A percentile compares a stretch with the other conserved stretches of the same genome.
Evolutionary conservation across 2,113 vertebrate genomes (phyloP).

Genomic region (Coryphaenoides rupestris): DNA sequence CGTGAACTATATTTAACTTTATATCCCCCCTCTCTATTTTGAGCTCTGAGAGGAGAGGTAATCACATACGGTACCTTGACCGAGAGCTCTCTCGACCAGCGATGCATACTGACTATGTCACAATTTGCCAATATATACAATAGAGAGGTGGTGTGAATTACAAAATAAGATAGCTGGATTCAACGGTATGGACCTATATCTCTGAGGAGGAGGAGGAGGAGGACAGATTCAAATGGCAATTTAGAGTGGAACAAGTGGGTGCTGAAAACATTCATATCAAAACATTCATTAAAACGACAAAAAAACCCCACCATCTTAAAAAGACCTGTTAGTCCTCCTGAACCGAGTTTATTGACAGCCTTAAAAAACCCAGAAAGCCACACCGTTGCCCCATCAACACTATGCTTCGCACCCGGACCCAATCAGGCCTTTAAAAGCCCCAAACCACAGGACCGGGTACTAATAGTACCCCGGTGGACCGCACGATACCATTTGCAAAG

Average conservation of each 20-base stretch:
- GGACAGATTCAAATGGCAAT: too few relatives aligned
- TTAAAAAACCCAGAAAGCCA: conserved; percentile 12
- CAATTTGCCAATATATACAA: too few relatives aligned
- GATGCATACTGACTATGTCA: too few relatives aligned
- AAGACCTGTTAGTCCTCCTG: too few relatives aligned
- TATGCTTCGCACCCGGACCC: conserved; percentile 27
- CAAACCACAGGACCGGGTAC: conserved; percentile 31
- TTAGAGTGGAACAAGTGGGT: too few relatives aligned
- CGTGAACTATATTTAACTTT: conserved; percentile 60
- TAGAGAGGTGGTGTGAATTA: too few relatives aligned
- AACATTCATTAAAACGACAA: too few relatives aligned
- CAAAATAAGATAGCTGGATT: too few relatives aligned
- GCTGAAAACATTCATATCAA: too few relatives aligned
- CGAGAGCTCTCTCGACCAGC: background rate
- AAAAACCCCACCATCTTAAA: too few relatives aligned
- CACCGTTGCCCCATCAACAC: conserved; percentile 6
- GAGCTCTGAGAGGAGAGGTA: conserved; percentile 42
- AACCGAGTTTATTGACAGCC: background rate
- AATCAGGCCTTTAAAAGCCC: conserved; percentile 34
- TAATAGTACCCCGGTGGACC: conserved; percentile 46
- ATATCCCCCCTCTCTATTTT: conserved; percentile 56
- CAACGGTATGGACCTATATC: too few relatives aligned
- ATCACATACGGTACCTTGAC: conserved; percentile 27
- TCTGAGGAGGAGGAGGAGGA: too few relatives aligned
- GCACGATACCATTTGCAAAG: conserved; percentile 36